Evolutionary conservation across 2,888 invertebrate genomes (phyloP), one percentile per base, ranked within the genome.

Genomic region (Cinara cedri): DNA sequence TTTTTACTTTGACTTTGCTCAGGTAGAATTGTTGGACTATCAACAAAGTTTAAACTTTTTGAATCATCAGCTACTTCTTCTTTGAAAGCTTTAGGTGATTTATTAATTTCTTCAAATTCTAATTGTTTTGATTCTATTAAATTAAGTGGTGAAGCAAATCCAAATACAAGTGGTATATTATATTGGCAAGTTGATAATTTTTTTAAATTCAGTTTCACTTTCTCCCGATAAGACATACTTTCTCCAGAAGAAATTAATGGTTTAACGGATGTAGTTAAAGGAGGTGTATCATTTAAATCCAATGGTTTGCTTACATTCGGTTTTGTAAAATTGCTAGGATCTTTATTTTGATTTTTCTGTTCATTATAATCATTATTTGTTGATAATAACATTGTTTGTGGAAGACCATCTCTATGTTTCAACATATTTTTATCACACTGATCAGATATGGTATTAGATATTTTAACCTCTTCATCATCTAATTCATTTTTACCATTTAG

Each of bases 141-240:
- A n/a, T n/a, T 46, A 60, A 78, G 44, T 19, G 57, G 34, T 1
- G 60, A 42, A 34, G 78, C 21, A 60, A 57, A 60, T 51, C 68
- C 70, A 78, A 78, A 78, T 24, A 6, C 49, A 70, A 78, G 60
- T n/a, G 78, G 68, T 21, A 34, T 78, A 70, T n/a, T n/a, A n/a
- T 60, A 1, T 51, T 70, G 60, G 10, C 46, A 57, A 62, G 26
- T 24, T 9, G 78, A 78, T 11, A 78, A 60, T n/a, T 78, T 78
- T 21, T 60, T 60, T 70, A 78, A 78, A 70, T 78, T 78, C 49
- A 70, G 60, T 51, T 78, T 78, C 3, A 78, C 78, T 70, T 78
- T 78, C 3, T 78, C 78, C 13, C 78, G 14, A 51, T 70, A 68
- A 9, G 78, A 78, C 60, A 70, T 51, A 0, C 16, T 4, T 19